Conservation (phyloP, 2,113 vertebrate species). For the Sarotherodon lohbergeri region DNA sequence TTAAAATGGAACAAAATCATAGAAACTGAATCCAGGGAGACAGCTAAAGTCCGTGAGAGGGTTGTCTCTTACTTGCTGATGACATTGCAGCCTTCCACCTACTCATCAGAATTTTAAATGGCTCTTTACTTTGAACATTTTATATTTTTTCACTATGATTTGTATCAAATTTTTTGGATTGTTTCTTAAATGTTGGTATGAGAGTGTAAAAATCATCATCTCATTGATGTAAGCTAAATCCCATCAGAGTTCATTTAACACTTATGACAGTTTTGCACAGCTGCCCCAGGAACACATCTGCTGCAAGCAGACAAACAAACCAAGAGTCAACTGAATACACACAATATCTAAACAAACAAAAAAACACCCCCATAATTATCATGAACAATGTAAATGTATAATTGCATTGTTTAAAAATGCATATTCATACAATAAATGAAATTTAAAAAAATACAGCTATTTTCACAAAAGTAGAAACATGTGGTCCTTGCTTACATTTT, state of each 20-base stretch:
- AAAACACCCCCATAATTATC: not conserved
- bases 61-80: not conserved
- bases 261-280: constrained; percentile 27
- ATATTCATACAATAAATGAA: not conserved
- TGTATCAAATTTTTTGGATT: not conserved
- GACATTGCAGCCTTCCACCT: not conserved
- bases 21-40: constrained; percentile 39
- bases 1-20: constrained; percentile 52
- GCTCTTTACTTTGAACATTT: not conserved
- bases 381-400: not conserved
- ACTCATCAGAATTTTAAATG: not conserved
- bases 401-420: not conserved
- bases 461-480: not conserved
- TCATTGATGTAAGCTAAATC: constrained; percentile 1
- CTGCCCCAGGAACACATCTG: constrained; percentile 40
- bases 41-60: not conserved
- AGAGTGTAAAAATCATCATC: not conserved
- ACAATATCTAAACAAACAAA: not conserved
- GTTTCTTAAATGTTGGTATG: not conserved
- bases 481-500: not conserved
- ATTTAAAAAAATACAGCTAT: not conserved
- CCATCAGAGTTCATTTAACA: constrained; percentile 15
- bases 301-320: constrained; percentile 11
- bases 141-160: not conserved
- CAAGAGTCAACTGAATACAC: not conserved